phyloP scores from a whole-genome alignment of 2,113 vertebrate species.

The Madoqua kirkii region DNA sequence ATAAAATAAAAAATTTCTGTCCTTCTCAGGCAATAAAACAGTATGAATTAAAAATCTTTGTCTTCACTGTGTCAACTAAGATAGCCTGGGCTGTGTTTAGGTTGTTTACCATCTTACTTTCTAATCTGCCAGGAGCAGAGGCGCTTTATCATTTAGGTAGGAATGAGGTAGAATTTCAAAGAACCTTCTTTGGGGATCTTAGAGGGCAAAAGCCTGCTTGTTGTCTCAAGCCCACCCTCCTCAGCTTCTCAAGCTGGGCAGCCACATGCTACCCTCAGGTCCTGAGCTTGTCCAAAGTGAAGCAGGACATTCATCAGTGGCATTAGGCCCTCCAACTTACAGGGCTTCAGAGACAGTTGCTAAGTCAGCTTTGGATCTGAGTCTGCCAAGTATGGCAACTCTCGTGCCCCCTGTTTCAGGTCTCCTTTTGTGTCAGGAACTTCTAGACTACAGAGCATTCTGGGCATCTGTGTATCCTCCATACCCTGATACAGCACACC shows the following conservation, averaged over 20 bases:
- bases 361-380: not conserved
- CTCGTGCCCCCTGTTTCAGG: not conserved
- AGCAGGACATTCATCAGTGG: not conserved
- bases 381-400: not conserved
- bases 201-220: not conserved
- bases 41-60: not conserved
- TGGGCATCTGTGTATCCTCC: not conserved
- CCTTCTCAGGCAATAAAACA: not conserved
- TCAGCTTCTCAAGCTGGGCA: not conserved
- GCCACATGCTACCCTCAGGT: not conserved
- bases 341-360: not conserved
- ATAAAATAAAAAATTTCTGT: not conserved
- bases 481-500: not conserved
- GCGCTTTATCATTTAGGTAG: not conserved
- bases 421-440: not conserved
- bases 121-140: not conserved
- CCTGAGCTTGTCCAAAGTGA: not conserved
- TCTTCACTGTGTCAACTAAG: not conserved
- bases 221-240: not conserved
- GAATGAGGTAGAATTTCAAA: not conserved
- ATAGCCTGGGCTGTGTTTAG: not conserved
- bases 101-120: not conserved
- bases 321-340: not conserved
- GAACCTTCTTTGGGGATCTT: not conserved
- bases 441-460: not conserved